phyloP scores from a whole-genome alignment of 2,888 invertebrate species.

The Dione vanillae region DNA sequence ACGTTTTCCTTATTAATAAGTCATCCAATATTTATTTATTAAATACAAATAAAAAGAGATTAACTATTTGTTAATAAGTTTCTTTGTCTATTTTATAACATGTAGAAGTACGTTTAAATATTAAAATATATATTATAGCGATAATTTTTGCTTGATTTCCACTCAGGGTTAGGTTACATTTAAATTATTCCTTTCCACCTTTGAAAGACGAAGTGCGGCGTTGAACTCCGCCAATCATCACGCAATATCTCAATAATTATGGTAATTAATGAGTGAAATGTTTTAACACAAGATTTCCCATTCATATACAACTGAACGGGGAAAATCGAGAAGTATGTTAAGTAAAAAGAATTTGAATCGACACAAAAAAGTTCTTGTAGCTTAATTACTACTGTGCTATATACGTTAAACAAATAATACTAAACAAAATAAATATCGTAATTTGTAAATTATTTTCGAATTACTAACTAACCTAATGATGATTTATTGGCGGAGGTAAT shows the following conservation, averaged over 20 bases:
- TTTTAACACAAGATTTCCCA: neutral
- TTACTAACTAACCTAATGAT: constrained; percentile 10
- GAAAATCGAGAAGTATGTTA: no score
- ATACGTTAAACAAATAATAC: neutral
- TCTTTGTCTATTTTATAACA: no score
- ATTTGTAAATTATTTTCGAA: constrained; percentile 19
- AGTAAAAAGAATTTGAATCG: neutral
- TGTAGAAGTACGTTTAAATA: no score
- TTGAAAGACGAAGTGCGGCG: neutral
- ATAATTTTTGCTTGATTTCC: neutral
- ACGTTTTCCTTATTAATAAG: no score
- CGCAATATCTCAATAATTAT: neutral
- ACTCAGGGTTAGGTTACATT: neutral
- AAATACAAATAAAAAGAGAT: no score
- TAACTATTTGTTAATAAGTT: no score
- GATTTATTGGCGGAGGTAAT: constrained; percentile 19
- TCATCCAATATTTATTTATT: no score
- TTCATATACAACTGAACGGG: no score
- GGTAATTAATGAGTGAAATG: neutral
- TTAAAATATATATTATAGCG: neutral
- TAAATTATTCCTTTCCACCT: neutral
- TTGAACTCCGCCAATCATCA: neutral
- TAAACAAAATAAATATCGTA: neutral
- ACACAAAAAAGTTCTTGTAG: neutral
- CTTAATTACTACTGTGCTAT: neutral